A percentile compares a stretch with the other conserved stretches of the same genome.
phyloP scores from a whole-genome alignment of 1,140 invertebrate genomes.

The Venustaconcha ellipsiformis region DNA sequence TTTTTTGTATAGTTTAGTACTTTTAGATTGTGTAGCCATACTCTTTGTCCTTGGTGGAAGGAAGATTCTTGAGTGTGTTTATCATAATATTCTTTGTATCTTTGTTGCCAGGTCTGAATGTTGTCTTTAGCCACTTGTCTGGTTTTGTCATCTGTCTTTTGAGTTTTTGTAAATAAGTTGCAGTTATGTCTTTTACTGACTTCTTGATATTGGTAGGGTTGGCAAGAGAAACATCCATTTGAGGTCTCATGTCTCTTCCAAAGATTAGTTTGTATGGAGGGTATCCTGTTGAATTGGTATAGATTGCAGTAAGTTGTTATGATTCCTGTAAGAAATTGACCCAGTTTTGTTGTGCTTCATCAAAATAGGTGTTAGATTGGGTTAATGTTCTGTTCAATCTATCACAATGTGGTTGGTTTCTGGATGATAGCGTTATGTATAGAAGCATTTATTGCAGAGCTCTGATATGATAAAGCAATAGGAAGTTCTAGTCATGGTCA shows the following conservation, averaged over 20 bases:
- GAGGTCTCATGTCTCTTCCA: constrained; percentile 30
- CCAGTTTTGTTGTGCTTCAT: constrained; percentile 34
- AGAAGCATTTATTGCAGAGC: constrained; percentile 27
- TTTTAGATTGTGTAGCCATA: constrained; percentile 4
- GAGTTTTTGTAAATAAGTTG: constrained; percentile 5
- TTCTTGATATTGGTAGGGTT: constrained; percentile 1
- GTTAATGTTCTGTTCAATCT: constrained; percentile 7
- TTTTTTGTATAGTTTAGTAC: constrained; percentile 21
- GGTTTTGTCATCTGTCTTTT: neutral
- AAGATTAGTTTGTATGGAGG: constrained; percentile 28
- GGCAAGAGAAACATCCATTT: constrained; percentile 10
- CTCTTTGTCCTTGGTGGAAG: constrained; percentile 25
- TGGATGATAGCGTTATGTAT: constrained; percentile 33
- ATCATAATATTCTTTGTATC: constrained; percentile 25
- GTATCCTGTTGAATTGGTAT: constrained; percentile 24
- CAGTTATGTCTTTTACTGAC: neutral
- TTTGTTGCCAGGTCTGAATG: constrained; percentile 21
- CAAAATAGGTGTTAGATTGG: constrained; percentile 20
- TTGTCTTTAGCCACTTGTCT: constrained; percentile 22
- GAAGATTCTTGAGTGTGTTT: constrained; percentile 10
- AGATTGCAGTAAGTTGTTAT: constrained; percentile 28
- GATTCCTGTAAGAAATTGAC: constrained; percentile 19
- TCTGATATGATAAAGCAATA: constrained; percentile 33
- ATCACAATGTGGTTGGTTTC: constrained; percentile 17
- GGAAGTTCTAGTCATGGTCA: constrained; percentile 39